phyloP scores from a whole-genome alignment of 2,888 invertebrate genomes.

The Apamea crenata region DNA sequence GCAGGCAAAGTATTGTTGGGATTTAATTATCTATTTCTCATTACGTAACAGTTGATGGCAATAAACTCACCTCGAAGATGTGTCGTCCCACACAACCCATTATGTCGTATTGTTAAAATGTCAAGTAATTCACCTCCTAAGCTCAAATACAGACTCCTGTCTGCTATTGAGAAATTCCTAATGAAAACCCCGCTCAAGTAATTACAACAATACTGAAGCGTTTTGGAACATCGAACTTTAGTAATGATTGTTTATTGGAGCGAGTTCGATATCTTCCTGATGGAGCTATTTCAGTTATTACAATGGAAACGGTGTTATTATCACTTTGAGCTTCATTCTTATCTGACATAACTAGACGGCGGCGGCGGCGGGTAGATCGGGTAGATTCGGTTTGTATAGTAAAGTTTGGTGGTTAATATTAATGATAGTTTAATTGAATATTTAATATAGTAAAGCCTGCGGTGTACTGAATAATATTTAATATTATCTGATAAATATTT shows the following conservation, averaged over 20 bases:
- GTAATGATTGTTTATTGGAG: conserved; percentile 39
- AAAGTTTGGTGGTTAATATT: neutral
- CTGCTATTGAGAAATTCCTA: neutral
- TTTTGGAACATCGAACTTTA: conserved; percentile 25
- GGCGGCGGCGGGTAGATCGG: neutral
- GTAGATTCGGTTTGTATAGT: neutral
- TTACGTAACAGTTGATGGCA: too few relatives aligned
- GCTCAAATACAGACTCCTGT: neutral
- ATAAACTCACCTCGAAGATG: neutral
- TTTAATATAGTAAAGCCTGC: conserved; percentile 1
- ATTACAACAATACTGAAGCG: conserved; percentile 16
- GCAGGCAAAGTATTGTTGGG: neutral
- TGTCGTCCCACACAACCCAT: neutral
- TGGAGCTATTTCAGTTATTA: conserved; percentile 10
- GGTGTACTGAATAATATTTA: neutral
- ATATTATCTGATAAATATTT: neutral
- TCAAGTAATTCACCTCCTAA: neutral
- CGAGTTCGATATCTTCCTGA: conserved; percentile 28
- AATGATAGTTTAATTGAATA: neutral
- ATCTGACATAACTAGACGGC: neutral
- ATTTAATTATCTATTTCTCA: neutral
- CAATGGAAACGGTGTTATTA: neutral
- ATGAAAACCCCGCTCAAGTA: conserved; percentile 11
- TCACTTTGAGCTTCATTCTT: conserved; percentile 12
- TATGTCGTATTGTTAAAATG: neutral